These are phyloP conservation scores for Hemibagrus guttatus DNA, from an alignment of 2,797 vertebrate species.

Conservation along the genomic window DNA sequence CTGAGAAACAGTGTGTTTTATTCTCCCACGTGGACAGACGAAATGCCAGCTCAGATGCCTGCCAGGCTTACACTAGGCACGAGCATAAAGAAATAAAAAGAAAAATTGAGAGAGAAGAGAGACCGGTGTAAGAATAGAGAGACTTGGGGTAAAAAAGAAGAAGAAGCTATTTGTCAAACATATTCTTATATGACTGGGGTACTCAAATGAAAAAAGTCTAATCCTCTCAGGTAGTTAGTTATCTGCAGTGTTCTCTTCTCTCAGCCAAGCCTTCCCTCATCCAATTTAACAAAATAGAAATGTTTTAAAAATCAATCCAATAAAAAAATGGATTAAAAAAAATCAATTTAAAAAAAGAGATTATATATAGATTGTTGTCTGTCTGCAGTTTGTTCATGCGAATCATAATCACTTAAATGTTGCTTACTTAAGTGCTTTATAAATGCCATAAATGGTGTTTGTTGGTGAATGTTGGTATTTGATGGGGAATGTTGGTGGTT, in stretches of 20 bases:
- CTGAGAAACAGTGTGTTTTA: constrained; percentile 42
- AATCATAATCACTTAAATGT: too few relatives aligned
- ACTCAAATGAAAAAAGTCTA: background rate
- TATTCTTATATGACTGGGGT: background rate
- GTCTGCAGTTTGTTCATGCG: too few relatives aligned
- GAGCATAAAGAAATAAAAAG: background rate
- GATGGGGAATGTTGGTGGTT: background rate
- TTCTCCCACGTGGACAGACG: constrained; percentile 31
- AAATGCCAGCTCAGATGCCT: constrained; percentile 43
- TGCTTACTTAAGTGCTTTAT: too few relatives aligned
- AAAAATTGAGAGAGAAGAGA: background rate
- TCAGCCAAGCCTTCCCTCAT: background rate
- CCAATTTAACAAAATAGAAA: background rate
- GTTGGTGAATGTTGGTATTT: too few relatives aligned
- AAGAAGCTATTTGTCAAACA: background rate
- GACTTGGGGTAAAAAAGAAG: background rate
- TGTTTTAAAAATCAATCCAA: too few relatives aligned
- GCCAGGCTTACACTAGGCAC: background rate
- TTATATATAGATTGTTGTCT: too few relatives aligned
- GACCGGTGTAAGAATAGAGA: background rate
- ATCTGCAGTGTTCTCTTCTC: too few relatives aligned
- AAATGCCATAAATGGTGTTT: too few relatives aligned
- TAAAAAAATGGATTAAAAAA: too few relatives aligned
- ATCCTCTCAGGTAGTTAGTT: background rate
- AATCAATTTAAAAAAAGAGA: too few relatives aligned